Conservation (phyloP, 1,140 invertebrate species). For the Drosophila kanapiae region DNA sequence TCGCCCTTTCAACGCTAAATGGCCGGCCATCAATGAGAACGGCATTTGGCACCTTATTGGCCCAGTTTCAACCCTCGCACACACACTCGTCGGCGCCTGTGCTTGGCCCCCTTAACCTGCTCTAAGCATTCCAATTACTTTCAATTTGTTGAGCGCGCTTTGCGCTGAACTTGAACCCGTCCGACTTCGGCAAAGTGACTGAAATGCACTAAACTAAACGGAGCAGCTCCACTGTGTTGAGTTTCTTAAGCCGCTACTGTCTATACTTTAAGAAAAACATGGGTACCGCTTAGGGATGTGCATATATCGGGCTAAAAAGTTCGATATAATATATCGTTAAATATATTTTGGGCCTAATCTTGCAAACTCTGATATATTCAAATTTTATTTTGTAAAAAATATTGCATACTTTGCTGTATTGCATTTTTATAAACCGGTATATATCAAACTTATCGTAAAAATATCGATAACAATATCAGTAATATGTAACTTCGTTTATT, state of each 20-base stretch:
- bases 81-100: neutral
- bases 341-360: no score
- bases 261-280: conserved; percentile 5
- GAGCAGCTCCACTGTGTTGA: conserved; percentile 4
- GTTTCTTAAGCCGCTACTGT: neutral
- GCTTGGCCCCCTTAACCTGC: conserved; percentile 8
- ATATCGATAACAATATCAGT: no score
- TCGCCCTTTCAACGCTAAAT: conserved; percentile 37
- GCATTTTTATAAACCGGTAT: no score
- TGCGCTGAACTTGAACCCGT: conserved; percentile 53
- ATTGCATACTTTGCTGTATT: no score
- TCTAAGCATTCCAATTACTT: conserved; percentile 63
- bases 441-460: no score
- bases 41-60: conserved; percentile 46
- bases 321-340: no score
- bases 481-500: no score
- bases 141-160: conserved; percentile 56
- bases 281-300: no score
- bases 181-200: conserved; percentile 17
- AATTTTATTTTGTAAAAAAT: no score
- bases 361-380: no score
- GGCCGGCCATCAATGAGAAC: conserved; percentile 34
- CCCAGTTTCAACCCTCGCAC: conserved; percentile 16
- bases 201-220: conserved; percentile 5
- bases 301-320: no score